A percentile compares a stretch with the other conserved stretches of the same genome.
phyloP scores from a whole-genome alignment of 1,140 invertebrate genomes.

The Drosophila pandora region DNA sequence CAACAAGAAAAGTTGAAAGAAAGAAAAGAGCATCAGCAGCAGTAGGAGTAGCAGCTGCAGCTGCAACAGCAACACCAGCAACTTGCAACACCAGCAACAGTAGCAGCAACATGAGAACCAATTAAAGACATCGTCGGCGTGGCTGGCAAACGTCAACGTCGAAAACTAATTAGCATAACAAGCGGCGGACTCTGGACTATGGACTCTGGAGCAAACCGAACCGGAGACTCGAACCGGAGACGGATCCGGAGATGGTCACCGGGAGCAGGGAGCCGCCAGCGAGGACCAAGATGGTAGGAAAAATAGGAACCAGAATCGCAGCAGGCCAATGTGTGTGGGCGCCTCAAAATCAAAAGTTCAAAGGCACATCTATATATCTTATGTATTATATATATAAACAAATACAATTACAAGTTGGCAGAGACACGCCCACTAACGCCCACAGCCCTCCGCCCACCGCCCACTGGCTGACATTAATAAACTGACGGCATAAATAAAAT shows the following conservation, averaged over 20 bases:
- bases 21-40: conserved; percentile 15
- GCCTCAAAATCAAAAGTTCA: conserved; percentile 64
- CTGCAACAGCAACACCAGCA: conserved; percentile 33
- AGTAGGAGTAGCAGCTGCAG: conserved; percentile 43
- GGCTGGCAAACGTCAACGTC: conserved; percentile 79
- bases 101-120: conserved; percentile 75
- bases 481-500: conserved; percentile 81
- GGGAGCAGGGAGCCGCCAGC: not conserved
- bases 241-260: conserved; percentile 32
- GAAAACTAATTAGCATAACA: conserved; percentile 82
- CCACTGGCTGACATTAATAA: conserved; percentile 69
- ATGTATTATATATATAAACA: conserved; percentile 42
- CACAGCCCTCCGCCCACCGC: conserved; percentile 27
- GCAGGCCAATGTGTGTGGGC: conserved; percentile 35
- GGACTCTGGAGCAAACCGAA: conserved; percentile 29
- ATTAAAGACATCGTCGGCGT: conserved; percentile 77
- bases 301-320: not conserved
- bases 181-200: conserved; percentile 25
- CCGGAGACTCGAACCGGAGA: conserved; percentile 30
- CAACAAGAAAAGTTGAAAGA: conserved; percentile 10
- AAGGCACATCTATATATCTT: conserved; percentile 25
- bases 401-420: conserved; percentile 71
- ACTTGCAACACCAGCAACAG: conserved; percentile 1
- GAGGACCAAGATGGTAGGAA: not conserved
- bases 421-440: conserved; percentile 1